Base-by-base conservation (phyloP, 2,113 vertebrate genomes). In the Sphyrna mokarran region DNA sequence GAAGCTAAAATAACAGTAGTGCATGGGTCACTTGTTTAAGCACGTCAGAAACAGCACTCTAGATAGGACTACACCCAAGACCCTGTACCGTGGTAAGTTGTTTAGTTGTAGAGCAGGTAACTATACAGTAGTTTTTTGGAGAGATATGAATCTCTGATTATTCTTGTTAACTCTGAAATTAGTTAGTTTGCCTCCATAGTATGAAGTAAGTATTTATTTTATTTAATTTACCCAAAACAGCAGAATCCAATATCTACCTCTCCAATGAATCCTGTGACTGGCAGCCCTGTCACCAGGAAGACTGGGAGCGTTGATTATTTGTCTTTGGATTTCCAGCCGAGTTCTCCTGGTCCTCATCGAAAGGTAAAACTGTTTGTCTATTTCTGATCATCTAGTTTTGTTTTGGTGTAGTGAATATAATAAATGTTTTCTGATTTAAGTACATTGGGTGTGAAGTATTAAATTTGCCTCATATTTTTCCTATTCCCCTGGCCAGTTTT, bases 231-330 rank as follows among this genome's bases (percentile, higher is more conserved):
- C 43, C 9, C 16, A 16, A 54, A 96, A 97, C 96, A 99, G 99
- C 99, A 99, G 98, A 99, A 99, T 97, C 99, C 99, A 96, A 98
- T 98, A 96, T 99, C 99, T 97, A 99, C 98, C 96, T 99, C 99
- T 96, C 99, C 99, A 63, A 98, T 98, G 96, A 97, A 98, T 97
- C 99, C 99, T 95, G 98, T 98, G 96, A 99, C 98, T 96, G 99
- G 98, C 98, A 99, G 99, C 95, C 99, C 99, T n/a, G 98, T 98
- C 0, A 98, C 98, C 18, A 98, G 99, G 97, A 99, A 99, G 97
- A 98, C 98, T 97, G 98, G 98, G 23, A 99, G 98, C 0, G 98
- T 99, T 66, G 99, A 99, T 96, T 99, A 99, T 96, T 97, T 99
- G 96, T 99, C 99, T 26, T 97, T 99, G 97, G 99, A 99, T 96